Evolutionary conservation across 2,797 vertebrate genomes (phyloP).

Genomic region (Melanotaenia pygmaea): DNA sequence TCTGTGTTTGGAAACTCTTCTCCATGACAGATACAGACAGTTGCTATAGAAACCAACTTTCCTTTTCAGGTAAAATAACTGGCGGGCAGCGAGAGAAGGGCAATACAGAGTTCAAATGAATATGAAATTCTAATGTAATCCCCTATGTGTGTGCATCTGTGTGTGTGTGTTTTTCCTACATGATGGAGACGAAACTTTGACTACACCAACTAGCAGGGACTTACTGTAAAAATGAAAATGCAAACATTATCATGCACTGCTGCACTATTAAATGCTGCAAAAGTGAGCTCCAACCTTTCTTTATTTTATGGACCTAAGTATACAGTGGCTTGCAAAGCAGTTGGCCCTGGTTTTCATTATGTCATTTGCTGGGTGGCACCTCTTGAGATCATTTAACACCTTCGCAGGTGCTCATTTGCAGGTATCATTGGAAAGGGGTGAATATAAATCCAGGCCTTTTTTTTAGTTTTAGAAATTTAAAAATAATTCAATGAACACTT

Average conservation of each 20-base stretch:
- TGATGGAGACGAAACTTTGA: not conserved
- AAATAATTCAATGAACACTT: no score
- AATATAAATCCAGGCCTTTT: no score
- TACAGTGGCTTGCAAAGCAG: no score
- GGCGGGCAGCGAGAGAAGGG: constrained; percentile 10
- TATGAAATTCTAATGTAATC: constrained; percentile 49
- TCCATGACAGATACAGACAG: constrained; percentile 52
- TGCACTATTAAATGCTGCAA: not conserved
- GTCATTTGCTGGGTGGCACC: no score
- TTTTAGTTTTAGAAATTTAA: no score
- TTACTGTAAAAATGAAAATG: not conserved
- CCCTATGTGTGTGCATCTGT: constrained; percentile 4
- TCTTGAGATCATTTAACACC: no score
- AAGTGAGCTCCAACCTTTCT: no score
- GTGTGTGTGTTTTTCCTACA: constrained; percentile 1
- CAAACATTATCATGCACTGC: not conserved
- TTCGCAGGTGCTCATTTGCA: no score
- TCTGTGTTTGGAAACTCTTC: constrained; percentile 60
- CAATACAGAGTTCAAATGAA: constrained; percentile 51
- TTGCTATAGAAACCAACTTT: constrained; percentile 75
- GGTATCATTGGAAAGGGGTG: not conserved
- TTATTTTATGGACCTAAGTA: no score
- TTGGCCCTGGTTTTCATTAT: no score
- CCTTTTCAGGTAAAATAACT: constrained; percentile 53
- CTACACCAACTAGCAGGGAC: not conserved